Percentiles rank a stretch among this genome's conserved stretches.
Conservation (phyloP, 2,113 vertebrate species). For the Collichthys lucidus region DNA sequence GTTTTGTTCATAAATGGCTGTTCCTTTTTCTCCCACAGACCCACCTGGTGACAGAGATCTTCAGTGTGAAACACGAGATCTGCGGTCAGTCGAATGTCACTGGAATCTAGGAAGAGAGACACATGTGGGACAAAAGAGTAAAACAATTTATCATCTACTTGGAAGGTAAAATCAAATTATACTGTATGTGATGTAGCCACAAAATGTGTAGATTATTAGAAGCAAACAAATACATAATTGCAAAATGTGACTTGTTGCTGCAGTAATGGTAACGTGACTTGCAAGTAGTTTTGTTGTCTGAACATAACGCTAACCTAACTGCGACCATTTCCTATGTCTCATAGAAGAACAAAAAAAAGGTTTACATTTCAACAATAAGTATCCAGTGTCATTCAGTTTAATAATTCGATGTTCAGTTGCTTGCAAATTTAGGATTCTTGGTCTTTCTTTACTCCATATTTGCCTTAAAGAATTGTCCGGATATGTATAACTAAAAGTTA, state of each 20-base stretch:
- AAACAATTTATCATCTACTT: conserved; percentile 51
- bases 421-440: neutral
- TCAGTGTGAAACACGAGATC: conserved; percentile 76
- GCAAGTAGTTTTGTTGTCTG: no score
- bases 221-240: neutral
- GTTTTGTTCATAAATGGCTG: neutral
- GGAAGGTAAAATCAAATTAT: conserved; percentile 64
- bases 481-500: neutral
- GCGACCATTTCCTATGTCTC: no score
- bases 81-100: conserved; percentile 68
- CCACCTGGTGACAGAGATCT: conserved; percentile 65
- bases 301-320: no score
- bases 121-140: rapidly evolving
- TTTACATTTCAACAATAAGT: neutral
- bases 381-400: neutral
- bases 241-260: no score
- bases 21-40: conserved; percentile 50
- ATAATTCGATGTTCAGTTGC: neutral
- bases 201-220: neutral
- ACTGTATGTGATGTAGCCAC: no score
- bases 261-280: no score
- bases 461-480: neutral
- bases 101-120: conserved; percentile 57
- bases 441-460: neutral
- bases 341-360: no score